phyloP scores from a whole-genome alignment of 2,113 vertebrate genomes.

The Empidonax alnorum region DNA sequence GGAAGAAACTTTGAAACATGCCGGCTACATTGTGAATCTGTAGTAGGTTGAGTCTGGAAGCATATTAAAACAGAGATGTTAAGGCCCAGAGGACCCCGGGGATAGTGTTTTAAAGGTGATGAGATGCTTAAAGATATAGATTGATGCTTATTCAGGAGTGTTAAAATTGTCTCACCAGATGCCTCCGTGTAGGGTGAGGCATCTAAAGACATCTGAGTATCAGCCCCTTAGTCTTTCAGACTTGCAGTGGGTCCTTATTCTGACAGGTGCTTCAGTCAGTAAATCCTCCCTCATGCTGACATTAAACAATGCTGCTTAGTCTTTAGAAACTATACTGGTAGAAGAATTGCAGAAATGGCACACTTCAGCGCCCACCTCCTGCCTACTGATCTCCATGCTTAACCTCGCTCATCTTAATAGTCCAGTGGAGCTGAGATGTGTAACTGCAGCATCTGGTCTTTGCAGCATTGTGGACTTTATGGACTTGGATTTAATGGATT shows the following conservation, averaged over 20 bases:
- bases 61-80: not conserved
- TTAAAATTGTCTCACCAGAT: conserved; percentile 27
- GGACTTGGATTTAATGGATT: not conserved
- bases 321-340: not conserved
- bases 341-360: conserved; percentile 50
- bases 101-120: not conserved
- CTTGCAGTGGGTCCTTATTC: conserved; percentile 25
- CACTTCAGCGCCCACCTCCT: conserved; percentile 51
- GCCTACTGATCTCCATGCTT: conserved; percentile 52
- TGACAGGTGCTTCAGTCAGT: conserved; percentile 39
- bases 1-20: not conserved
- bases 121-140: not conserved
- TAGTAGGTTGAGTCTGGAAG: not conserved
- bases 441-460: conserved; percentile 6
- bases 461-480: not conserved
- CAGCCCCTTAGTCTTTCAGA: not conserved
- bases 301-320: conserved; percentile 52
- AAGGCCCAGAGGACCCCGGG: not conserved
- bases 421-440: not conserved
- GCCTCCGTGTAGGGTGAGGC: not conserved
- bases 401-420: conserved; percentile 55
- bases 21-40: not conserved
- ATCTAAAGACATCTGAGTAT: conserved; percentile 27
- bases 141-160: not conserved
- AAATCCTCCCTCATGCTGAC: conserved; percentile 62